Evolutionary conservation across 2,113 vertebrate species (phyloP).

Genomic region (Phaethon lepturus): DNA sequence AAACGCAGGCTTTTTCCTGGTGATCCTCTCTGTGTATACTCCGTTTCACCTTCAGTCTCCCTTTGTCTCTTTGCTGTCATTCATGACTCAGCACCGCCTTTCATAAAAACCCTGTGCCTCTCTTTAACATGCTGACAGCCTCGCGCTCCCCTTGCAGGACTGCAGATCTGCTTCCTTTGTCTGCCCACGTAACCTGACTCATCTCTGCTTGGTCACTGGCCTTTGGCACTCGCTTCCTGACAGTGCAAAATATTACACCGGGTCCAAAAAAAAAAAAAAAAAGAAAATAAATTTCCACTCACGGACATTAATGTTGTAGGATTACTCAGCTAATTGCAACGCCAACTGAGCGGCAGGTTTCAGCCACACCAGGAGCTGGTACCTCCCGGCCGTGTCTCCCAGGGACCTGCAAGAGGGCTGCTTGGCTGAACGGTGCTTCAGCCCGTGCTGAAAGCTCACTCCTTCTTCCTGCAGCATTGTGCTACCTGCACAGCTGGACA

Average conservation of each 20-base stretch:
- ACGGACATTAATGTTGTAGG: neutral
- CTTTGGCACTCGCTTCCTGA: neutral
- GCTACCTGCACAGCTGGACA: neutral
- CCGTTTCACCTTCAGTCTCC: slow-evolving; percentile 12
- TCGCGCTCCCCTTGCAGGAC: neutral
- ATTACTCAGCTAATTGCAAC: neutral
- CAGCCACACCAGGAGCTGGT: neutral
- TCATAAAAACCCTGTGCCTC: neutral
- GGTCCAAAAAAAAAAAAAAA: neutral
- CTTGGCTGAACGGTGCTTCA: accelerated
- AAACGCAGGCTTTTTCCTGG: neutral
- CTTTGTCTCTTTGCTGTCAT: slow-evolving; percentile 10
- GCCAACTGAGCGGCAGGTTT: neutral
- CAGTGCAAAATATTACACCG: neutral
- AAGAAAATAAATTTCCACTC: neutral
- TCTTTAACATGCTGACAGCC: neutral
- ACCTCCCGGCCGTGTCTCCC: accelerated
- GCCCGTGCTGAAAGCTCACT: neutral
- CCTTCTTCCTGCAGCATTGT: neutral
- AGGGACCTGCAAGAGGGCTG: neutral
- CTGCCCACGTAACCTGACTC: neutral
- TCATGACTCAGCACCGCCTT: slow-evolving; percentile 58
- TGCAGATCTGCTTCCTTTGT: neutral
- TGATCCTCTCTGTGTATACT: neutral
- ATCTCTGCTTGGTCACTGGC: neutral